Base-by-base conservation (phyloP, 2,113 vertebrate species). In the Candoia aspera region DNA sequence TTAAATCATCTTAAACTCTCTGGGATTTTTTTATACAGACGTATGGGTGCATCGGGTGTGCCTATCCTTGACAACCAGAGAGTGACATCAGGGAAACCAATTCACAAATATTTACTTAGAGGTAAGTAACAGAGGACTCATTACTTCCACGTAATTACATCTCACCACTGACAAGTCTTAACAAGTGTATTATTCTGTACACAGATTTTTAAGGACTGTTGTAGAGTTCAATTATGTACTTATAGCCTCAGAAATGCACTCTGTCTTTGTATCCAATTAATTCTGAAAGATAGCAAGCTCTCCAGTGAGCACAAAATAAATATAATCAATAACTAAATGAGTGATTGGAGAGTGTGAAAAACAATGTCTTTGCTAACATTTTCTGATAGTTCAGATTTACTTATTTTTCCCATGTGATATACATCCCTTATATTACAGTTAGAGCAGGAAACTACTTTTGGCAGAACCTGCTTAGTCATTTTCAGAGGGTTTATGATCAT, bases 131-230 rank as follows among this genome's bases (percentile, higher is more conserved):
- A 84, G 55, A 58, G 73, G 29, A 91, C 23, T 68, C 92, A 95
- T 96, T 94, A 96, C 42, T 92, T 89, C n/a, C 89, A 95, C 58
- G 92, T 95, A 95, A 95, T 95, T 96, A 94, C 87, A 96, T 90
- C 91, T 93, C 68, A 73, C 53, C 86, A 92, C n/a, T 53, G 92
- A 95, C 91, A 96, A 95, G 94, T 90, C 91, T 93, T 86, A 94
- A 87, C 54, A 83, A n/a, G 60, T 87, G n/a, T 46, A n/a, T 46
- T 73, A 87, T 42, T 23, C n/a, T 73, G 53, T 57, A 42, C 53
- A 87, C 9, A 11, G 29, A 57, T 90, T 55, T 87, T 12, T 49
- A 55, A 62, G 86, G 84, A 54, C 12, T 55, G 49, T 54, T 91
- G 21, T 91, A 92, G 90, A 96, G 64, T 91, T 92, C 90, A 89